Conservation (phyloP, 2,888 invertebrate genomes). For the Volucella inanis region DNA sequence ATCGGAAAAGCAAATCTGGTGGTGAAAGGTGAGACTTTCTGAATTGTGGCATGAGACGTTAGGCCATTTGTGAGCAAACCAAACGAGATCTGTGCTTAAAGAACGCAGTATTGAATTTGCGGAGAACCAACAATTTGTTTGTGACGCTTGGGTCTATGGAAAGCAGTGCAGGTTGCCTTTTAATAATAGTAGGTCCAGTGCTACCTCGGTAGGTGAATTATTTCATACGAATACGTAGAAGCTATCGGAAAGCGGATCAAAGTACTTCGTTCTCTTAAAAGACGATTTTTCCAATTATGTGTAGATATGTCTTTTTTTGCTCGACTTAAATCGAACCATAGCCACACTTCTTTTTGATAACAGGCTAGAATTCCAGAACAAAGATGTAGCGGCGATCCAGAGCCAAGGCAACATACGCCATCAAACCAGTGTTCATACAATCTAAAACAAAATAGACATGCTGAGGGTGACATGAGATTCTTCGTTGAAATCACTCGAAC, state of each 20-base stretch:
- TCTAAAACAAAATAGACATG: too few relatives aligned
- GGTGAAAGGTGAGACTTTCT: too few relatives aligned
- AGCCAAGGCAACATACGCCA: too few relatives aligned
- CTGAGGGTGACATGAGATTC: too few relatives aligned
- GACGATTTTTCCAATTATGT: slow-evolving; percentile 72
- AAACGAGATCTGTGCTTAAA: slow-evolving; percentile 16
- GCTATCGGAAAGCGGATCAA: slow-evolving; percentile 66
- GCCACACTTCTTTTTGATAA: slow-evolving; percentile 76
- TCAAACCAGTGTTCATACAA: too few relatives aligned
- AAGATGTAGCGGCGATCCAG: too few relatives aligned
- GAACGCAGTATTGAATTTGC: neutral
- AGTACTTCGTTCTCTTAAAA: slow-evolving; percentile 71
- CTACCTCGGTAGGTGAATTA: slow-evolving; percentile 57
- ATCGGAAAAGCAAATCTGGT: too few relatives aligned
- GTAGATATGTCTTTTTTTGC: slow-evolving; percentile 67
- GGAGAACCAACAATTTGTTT: slow-evolving; percentile 44
- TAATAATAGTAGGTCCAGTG: slow-evolving; percentile 42
- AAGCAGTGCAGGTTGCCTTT: slow-evolving; percentile 73
- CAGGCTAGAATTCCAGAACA: slow-evolving; percentile 38
- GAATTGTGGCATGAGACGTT: neutral
- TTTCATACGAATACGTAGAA: slow-evolving; percentile 75
- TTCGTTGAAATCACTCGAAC: too few relatives aligned
- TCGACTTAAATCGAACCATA: slow-evolving; percentile 64
- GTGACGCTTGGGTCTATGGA: slow-evolving; percentile 74
- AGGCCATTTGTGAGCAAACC: slow-evolving; percentile 12